Conservation (phyloP, 92 coral and sea anemone genomes). For the Paragorgia papillata region DNA sequence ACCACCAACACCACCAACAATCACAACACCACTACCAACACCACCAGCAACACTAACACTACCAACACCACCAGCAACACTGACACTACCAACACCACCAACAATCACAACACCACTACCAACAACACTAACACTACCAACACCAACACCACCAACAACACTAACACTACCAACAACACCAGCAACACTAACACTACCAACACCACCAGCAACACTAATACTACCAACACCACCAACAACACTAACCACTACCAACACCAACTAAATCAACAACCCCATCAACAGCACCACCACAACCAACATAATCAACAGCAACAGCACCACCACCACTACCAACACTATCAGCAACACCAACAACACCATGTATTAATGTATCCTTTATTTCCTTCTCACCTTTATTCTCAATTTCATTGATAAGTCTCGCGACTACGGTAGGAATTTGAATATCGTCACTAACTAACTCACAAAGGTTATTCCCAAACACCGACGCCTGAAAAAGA, state of each 20-base stretch:
- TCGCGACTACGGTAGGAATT: slow-evolving; percentile 78
- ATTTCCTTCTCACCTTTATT: slow-evolving; percentile 77
- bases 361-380: background rate
- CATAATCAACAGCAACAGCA: background rate
- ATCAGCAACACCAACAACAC: background rate
- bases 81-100: background rate
- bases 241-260: no score
- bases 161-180: background rate
- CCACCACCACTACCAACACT: background rate
- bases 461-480: slow-evolving; percentile 80
- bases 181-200: background rate
- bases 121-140: no score
- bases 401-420: slow-evolving; percentile 87
- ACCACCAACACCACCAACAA: background rate
- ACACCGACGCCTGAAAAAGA: slow-evolving; percentile 59
- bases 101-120: background rate
- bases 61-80: no score
- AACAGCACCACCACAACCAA: background rate
- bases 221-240: background rate
- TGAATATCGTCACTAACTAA: slow-evolving; percentile 75
- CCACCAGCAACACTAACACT: background rate
- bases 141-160: background rate
- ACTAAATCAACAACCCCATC: background rate
- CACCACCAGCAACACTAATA: background rate
- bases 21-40: background rate